Evolutionary conservation across 2,797 vertebrate genomes (phyloP).

Genomic region (Hapalemur alaotrensis): DNA sequence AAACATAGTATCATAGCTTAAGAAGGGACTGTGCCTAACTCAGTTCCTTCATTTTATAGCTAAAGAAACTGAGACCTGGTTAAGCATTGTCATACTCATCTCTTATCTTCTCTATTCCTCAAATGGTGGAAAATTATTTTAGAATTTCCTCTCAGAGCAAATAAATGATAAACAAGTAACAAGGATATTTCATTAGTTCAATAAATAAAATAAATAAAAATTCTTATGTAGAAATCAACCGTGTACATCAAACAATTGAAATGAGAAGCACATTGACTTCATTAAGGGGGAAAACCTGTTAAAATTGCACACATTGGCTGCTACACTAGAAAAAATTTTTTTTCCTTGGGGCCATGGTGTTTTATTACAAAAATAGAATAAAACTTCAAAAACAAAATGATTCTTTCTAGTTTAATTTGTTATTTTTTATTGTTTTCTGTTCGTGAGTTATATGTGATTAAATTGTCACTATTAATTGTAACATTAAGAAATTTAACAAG

Average conservation of each 20-base stretch:
- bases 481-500: too few relatives aligned
- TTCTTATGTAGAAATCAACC: neutral
- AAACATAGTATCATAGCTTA: neutral
- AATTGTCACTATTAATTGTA: too few relatives aligned
- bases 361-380: too few relatives aligned
- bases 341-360: too few relatives aligned
- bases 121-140: neutral
- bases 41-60: neutral
- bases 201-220: neutral
- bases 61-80: neutral
- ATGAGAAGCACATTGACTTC: neutral
- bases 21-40: neutral
- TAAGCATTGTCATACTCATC: neutral
- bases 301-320: neutral
- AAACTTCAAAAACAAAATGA: too few relatives aligned
- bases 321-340: too few relatives aligned
- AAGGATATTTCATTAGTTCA: neutral
- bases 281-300: neutral
- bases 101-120: neutral
- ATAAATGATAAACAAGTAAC: neutral
- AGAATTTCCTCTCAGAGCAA: slow-evolving; percentile 6
- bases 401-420: too few relatives aligned
- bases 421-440: too few relatives aligned
- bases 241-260: neutral
- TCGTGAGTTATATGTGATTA: too few relatives aligned